A percentile compares a stretch with the other conserved stretches of the same genome.
Conservation (phyloP, 1,140 invertebrate genomes). For the Onthophagus taurus region DNA sequence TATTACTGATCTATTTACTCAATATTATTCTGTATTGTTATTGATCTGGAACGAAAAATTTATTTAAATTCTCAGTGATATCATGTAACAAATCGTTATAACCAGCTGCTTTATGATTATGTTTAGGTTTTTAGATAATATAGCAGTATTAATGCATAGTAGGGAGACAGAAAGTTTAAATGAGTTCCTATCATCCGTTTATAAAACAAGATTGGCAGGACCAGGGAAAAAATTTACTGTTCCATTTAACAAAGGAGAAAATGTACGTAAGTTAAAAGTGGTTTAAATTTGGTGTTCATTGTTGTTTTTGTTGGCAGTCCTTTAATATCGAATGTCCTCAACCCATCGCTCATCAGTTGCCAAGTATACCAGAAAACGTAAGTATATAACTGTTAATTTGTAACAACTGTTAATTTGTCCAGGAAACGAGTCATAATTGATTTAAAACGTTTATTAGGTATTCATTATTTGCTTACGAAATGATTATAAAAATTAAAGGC, state of each 20-base stretch:
- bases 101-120: too few species aligned
- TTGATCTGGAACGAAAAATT: background rate
- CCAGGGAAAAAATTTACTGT: slow-evolving; percentile 31
- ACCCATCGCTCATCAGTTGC: slow-evolving; percentile 58
- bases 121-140: slow-evolving; percentile 36
- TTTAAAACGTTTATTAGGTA: too few species aligned
- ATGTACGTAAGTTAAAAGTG: slow-evolving; percentile 25
- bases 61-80: too few species aligned
- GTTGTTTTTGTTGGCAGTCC: slow-evolving; percentile 46
- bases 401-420: too few species aligned
- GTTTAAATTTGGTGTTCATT: background rate
- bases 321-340: slow-evolving; percentile 71
- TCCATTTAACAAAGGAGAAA: slow-evolving; percentile 33
- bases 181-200: slow-evolving; percentile 33
- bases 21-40: background rate
- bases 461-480: too few species aligned
- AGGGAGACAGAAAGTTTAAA: slow-evolving; percentile 32
- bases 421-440: too few species aligned
- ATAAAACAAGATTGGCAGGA: slow-evolving; percentile 31
- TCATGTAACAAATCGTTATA: background rate
- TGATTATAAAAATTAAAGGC: too few species aligned
- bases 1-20: background rate
- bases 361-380: slow-evolving; percentile 92
- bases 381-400: slow-evolving; percentile 41
- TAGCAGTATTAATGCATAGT: slow-evolving; percentile 36